These are phyloP conservation scores for Calosoma granatense DNA, from an alignment of 1,140 invertebrate species.

Conservation along the genomic window DNA sequence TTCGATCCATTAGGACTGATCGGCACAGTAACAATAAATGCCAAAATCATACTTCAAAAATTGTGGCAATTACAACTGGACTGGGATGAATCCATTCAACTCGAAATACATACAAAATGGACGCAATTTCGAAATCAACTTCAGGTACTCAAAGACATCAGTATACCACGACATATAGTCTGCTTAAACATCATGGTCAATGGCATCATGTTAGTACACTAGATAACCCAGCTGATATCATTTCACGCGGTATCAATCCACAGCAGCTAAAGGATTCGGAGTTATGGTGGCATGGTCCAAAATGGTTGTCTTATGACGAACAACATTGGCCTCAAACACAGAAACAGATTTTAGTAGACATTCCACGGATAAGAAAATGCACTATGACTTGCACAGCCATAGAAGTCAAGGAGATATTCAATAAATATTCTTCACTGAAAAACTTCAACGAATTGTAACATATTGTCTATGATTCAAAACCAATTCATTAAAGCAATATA, in stretches of 20 bases:
- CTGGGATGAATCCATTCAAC: conserved; percentile 14
- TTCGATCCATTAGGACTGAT: conserved; percentile 20
- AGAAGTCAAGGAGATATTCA: too few species aligned
- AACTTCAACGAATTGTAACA: conserved; percentile 14
- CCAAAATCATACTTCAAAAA: conserved; percentile 19
- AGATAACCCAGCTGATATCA: conserved; percentile 31
- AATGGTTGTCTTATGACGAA: conserved; percentile 7
- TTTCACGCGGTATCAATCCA: conserved; percentile 28
- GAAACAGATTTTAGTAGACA: too few species aligned
- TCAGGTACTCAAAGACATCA: conserved; percentile 27
- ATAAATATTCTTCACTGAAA: conserved; percentile 3
- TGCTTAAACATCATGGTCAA: too few species aligned
- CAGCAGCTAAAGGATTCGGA: conserved; percentile 16
- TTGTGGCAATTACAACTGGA: conserved; percentile 14
- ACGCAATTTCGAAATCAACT: conserved; percentile 25
- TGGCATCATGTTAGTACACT: conserved; percentile 25
- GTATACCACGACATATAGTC: too few species aligned
- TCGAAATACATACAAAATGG: conserved; percentile 18
- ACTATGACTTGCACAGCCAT: too few species aligned
- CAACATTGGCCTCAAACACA: conserved; percentile 11
- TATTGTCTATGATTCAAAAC: conserved; percentile 16
- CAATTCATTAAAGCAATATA: conserved; percentile 12
- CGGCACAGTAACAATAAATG: conserved; percentile 13
- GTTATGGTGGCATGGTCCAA: conserved; percentile 29
- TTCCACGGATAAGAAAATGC: too few species aligned